phyloP scores from a whole-genome alignment of 2,797 vertebrate species.

The Macroramphosus scolopax region DNA sequence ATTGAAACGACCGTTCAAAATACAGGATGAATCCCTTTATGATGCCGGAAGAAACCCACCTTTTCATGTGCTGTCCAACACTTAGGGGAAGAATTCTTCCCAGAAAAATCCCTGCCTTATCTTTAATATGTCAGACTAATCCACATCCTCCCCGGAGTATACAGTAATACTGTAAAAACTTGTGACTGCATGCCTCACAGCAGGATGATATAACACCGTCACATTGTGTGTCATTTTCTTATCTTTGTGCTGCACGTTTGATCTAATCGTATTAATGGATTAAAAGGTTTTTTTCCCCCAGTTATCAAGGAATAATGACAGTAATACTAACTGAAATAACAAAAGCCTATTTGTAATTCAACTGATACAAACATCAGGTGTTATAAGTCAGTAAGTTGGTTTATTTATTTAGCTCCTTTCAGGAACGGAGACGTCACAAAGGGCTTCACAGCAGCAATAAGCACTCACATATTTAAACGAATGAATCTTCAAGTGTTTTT shows the following conservation, averaged over 20 bases:
- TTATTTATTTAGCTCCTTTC: too few species aligned
- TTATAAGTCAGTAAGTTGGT: too few species aligned
- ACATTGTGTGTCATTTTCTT: slow-evolving; percentile 13
- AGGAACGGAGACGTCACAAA: too few species aligned
- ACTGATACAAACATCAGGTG: too few species aligned
- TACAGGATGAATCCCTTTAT: slow-evolving; percentile 6
- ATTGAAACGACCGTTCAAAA: too few species aligned
- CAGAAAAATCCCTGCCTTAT: slow-evolving; percentile 48
- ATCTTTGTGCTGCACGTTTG: slow-evolving; percentile 5
- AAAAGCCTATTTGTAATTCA: too few species aligned
- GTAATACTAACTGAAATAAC: too few species aligned
- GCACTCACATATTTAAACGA: too few species aligned
- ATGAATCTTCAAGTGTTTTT: too few species aligned
- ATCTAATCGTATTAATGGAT: slow-evolving; percentile 1
- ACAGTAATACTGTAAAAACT: slow-evolving; percentile 36
- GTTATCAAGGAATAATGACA: too few species aligned
- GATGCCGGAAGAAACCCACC: slow-evolving; percentile 11
- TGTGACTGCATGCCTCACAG: slow-evolving; percentile 22
- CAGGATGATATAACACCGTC: slow-evolving; percentile 20
- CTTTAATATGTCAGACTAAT: slow-evolving; percentile 52
- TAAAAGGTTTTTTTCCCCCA: too few species aligned
- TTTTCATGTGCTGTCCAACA: slow-evolving; percentile 27
- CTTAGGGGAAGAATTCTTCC: slow-evolving; percentile 31
- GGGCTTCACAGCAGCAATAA: too few species aligned
- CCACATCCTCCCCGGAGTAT: slow-evolving; percentile 49